These are phyloP conservation scores for Cantharis lateralis DNA, from an alignment of 2,888 invertebrate species.

Conservation along the genomic window DNA sequence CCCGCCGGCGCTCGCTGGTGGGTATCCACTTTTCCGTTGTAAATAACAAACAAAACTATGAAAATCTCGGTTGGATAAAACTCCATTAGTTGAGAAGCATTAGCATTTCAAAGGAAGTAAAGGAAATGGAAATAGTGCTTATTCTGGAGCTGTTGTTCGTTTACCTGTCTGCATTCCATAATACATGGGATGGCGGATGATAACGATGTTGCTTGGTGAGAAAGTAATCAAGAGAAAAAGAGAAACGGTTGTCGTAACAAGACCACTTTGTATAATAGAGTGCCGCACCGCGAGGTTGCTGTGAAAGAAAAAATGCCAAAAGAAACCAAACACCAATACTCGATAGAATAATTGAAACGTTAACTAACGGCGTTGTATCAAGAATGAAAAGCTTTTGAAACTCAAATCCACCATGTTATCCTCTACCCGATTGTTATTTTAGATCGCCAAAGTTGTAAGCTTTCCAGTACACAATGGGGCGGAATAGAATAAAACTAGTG, in stretches of 20 bases:
- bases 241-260: slow-evolving; percentile 5
- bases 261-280: slow-evolving; percentile 24
- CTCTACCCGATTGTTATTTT: slow-evolving; percentile 34
- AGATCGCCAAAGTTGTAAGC: slow-evolving; percentile 38
- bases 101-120: slow-evolving; percentile 14
- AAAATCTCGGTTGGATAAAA: slow-evolving; percentile 12
- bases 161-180: slow-evolving; percentile 10
- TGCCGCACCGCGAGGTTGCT: slow-evolving; percentile 1
- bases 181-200: slow-evolving; percentile 1
- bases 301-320: slow-evolving; percentile 6
- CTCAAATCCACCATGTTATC: slow-evolving; percentile 40
- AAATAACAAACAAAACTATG: slow-evolving; percentile 13
- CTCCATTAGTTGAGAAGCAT: slow-evolving; percentile 12
- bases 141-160: slow-evolving; percentile 10
- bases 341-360: slow-evolving; percentile 41
- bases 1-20: not conserved
- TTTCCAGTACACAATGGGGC: slow-evolving; percentile 39
- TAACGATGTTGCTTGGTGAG: not conserved
- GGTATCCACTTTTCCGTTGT: not conserved
- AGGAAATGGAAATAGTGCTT: slow-evolving; percentile 18
- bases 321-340: slow-evolving; percentile 27
- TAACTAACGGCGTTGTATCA: slow-evolving; percentile 39
- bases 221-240: slow-evolving; percentile 20
- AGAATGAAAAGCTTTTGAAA: slow-evolving; percentile 32
- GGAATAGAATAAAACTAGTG: slow-evolving; percentile 35